phyloP scores from a whole-genome alignment of 2,888 invertebrate species.

The Apamea crenata region DNA sequence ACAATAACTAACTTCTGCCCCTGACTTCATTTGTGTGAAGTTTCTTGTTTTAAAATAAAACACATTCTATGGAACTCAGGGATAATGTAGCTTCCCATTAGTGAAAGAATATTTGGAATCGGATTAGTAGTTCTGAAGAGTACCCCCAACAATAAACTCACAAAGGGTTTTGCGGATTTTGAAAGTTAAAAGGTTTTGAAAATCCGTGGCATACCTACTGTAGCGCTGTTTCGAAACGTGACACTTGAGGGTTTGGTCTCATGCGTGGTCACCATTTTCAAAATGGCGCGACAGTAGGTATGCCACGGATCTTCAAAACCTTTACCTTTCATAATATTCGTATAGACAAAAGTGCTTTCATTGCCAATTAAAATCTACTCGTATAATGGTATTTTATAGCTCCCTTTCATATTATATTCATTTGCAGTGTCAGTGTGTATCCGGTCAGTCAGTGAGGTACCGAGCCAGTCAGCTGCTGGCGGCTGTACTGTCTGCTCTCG shows the following conservation, averaged over 20 bases:
- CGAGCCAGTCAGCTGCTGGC: slow-evolving; percentile 95
- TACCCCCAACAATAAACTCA: background rate
- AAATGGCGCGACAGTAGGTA: too few relatives aligned
- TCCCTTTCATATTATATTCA: background rate
- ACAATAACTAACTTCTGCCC: background rate
- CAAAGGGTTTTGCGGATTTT: too few relatives aligned
- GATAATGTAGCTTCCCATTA: background rate
- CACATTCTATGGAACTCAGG: background rate
- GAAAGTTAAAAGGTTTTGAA: too few relatives aligned
- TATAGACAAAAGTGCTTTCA: background rate
- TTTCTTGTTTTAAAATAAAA: too few relatives aligned
- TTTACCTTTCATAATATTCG: background rate
- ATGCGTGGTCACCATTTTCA: too few relatives aligned
- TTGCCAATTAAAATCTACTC: background rate
- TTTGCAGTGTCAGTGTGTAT: slow-evolving; percentile 87
- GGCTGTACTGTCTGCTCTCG: slow-evolving; percentile 93
- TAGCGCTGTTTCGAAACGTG: too few relatives aligned
- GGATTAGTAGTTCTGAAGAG: background rate
- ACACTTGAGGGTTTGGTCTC: too few relatives aligned
- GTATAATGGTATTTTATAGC: background rate
- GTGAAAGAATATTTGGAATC: background rate
- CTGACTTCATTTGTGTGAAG: too few relatives aligned
- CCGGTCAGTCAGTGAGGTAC: slow-evolving; percentile 91
- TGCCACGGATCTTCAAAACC: too few relatives aligned
- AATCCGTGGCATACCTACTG: too few relatives aligned